A percentile compares a stretch with the other conserved stretches of the same genome.
Conservation (phyloP, 1,140 invertebrate genomes). For the Orius insidiosus region DNA sequence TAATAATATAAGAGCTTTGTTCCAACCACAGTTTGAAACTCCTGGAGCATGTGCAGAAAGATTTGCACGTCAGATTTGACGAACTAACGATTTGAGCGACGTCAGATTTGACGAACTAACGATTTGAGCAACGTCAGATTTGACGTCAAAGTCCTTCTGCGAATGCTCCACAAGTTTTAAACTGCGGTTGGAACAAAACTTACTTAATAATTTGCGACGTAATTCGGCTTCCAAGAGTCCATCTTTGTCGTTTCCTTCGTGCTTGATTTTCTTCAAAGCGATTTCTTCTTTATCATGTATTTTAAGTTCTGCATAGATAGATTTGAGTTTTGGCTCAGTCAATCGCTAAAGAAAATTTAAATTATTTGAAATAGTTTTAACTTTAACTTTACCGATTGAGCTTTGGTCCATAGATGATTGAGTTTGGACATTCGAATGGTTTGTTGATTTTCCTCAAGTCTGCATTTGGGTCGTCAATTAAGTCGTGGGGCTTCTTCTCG, state of each 20-base stretch:
- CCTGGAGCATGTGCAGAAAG: too few species aligned
- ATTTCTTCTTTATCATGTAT: slow-evolving; percentile 86
- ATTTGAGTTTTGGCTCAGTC: slow-evolving; percentile 65
- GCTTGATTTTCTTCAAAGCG: slow-evolving; percentile 58
- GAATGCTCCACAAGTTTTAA: too few species aligned
- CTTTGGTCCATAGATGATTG: slow-evolving; percentile 69
- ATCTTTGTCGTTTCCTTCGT: slow-evolving; percentile 69
- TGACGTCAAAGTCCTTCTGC: too few species aligned
- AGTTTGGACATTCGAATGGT: slow-evolving; percentile 73
- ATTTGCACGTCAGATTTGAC: too few species aligned
- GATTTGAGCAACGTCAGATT: too few species aligned
- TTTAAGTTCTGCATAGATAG: slow-evolving; percentile 71
- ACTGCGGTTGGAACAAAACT: slow-evolving; percentile 26
- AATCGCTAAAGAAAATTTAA: slow-evolving; percentile 42
- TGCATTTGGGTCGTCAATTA: slow-evolving; percentile 17
- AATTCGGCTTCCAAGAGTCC: slow-evolving; percentile 69
- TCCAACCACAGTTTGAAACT: too few species aligned
- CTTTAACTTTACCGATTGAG: slow-evolving; percentile 61
- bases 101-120: too few species aligned
- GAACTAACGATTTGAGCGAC: too few species aligned
- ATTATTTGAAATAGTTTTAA: too few species aligned
- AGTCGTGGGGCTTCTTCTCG: not conserved
- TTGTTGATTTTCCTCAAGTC: slow-evolving; percentile 42
- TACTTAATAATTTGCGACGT: slow-evolving; percentile 48
- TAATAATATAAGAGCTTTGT: too few species aligned